Conservation (phyloP, 2,113 vertebrate genomes). For the Pachyramphus minor region DNA sequence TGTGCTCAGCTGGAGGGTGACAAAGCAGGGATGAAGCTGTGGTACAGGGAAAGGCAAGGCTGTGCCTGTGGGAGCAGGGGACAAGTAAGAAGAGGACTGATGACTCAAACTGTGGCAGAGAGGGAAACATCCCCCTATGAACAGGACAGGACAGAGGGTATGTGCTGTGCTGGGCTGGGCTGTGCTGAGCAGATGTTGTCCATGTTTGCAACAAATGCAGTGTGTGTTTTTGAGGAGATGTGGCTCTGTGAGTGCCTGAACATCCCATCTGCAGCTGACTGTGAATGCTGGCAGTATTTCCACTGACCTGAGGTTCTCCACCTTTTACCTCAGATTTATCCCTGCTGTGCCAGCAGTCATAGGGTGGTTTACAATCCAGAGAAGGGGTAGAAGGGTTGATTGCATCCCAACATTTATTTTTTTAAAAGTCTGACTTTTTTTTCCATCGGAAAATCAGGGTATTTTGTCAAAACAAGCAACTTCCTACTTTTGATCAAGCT, state of each 20-base stretch:
- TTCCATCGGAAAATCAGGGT: not conserved
- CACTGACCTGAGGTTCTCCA: not conserved
- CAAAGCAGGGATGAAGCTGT: not conserved
- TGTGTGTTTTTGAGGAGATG: not conserved
- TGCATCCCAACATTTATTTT: not conserved
- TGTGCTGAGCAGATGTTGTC: not conserved
- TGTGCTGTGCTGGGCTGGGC: not conserved
- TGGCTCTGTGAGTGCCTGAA: not conserved
- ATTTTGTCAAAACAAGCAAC: not conserved
- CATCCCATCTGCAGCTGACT: accelerated
- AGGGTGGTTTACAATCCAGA: not conserved
- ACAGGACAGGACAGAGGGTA: not conserved
- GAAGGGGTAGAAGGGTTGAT: not conserved
- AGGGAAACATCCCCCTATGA: not conserved
- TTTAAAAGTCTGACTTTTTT: not conserved
- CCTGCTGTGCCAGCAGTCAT: not conserved
- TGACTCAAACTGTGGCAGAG: accelerated
- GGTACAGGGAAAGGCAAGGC: not conserved
- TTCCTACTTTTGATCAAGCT: not conserved
- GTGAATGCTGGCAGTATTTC: accelerated
- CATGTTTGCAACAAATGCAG: not conserved
- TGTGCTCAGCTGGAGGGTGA: not conserved
- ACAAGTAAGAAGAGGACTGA: not conserved
- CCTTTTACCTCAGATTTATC: not conserved
- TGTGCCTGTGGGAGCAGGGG: not conserved